Evolutionary conservation across 2,797 vertebrate genomes (phyloP).

Genomic region (Tadarida brasiliensis): DNA sequence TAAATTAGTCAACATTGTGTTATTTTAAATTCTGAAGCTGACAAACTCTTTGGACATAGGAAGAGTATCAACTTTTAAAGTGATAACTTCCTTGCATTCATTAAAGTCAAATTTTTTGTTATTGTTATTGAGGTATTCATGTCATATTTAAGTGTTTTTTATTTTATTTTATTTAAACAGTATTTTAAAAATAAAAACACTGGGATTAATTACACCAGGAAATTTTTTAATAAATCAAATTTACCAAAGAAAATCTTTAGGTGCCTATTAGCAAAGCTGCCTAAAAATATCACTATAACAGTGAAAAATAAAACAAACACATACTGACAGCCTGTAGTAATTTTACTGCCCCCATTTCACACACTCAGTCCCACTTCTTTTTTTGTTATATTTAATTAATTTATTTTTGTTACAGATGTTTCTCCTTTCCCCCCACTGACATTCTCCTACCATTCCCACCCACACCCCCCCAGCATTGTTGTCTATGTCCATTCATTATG

Average conservation of each 20-base stretch:
- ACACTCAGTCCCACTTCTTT: conserved; percentile 33
- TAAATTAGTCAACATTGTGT: conserved; percentile 56
- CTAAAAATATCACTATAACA: conserved; percentile 44
- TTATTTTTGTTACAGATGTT: too few relatives aligned
- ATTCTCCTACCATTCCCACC: too few relatives aligned
- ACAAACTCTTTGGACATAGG: conserved; percentile 27
- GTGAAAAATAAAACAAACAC: conserved; percentile 33
- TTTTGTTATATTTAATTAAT: background rate
- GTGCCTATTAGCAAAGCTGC: background rate
- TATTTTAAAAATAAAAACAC: conserved; percentile 50
- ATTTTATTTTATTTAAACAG: conserved; percentile 34
- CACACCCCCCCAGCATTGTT: too few relatives aligned
- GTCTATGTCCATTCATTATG: too few relatives aligned
- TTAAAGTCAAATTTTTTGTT: conserved; percentile 13
- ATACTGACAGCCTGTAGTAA: background rate
- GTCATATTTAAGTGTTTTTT: conserved; percentile 6
- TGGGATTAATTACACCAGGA: background rate
- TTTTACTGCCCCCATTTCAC: conserved; percentile 17
- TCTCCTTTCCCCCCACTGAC: too few relatives aligned
- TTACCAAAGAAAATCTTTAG: conserved; percentile 50
- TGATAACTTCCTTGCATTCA: conserved; percentile 28
- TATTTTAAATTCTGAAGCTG: conserved; percentile 64
- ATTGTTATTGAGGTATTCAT: conserved; percentile 3
- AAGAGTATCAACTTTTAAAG: conserved; percentile 29
- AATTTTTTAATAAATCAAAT: conserved; percentile 30